Conservation (phyloP, 2,113 vertebrate genomes). For the Saimiri boliviensis region DNA sequence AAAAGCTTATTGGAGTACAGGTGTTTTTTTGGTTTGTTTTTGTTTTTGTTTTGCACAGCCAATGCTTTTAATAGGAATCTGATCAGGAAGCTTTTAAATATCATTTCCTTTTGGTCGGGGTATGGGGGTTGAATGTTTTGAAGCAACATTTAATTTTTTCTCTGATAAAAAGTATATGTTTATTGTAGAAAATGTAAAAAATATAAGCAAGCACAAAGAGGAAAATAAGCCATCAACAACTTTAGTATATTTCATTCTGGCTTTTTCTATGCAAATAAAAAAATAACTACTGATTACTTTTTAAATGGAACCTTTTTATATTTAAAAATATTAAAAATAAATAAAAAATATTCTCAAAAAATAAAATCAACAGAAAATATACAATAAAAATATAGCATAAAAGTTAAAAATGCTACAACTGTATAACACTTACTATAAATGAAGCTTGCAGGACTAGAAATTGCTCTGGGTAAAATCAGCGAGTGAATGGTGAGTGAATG, state of each 20-base stretch:
- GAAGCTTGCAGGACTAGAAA: neutral
- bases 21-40: too few relatives aligned
- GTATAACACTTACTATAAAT: neutral
- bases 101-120: slow-evolving; percentile 56
- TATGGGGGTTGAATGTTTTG: neutral
- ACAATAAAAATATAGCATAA: neutral
- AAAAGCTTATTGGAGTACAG: too few relatives aligned
- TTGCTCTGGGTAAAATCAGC: neutral
- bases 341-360: too few relatives aligned
- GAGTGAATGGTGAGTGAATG: neutral
- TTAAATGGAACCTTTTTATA: neutral
- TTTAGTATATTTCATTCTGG: neutral
- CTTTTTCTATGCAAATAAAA: slow-evolving; percentile 24
- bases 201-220: neutral
- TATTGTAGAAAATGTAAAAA: slow-evolving; percentile 15
- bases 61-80: slow-evolving; percentile 65
- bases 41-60: neutral
- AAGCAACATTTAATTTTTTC: neutral
- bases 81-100: slow-evolving; percentile 62
- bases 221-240: slow-evolving; percentile 23
- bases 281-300: neutral
- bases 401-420: neutral
- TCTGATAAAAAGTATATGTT: slow-evolving; percentile 31
- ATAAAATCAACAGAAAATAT: too few relatives aligned
- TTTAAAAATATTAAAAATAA: neutral